Evolutionary conservation across 2,797 vertebrate species (phyloP), one percentile per base, ranked within the genome.

Genomic region (Rhinichthys osculus): DNA sequence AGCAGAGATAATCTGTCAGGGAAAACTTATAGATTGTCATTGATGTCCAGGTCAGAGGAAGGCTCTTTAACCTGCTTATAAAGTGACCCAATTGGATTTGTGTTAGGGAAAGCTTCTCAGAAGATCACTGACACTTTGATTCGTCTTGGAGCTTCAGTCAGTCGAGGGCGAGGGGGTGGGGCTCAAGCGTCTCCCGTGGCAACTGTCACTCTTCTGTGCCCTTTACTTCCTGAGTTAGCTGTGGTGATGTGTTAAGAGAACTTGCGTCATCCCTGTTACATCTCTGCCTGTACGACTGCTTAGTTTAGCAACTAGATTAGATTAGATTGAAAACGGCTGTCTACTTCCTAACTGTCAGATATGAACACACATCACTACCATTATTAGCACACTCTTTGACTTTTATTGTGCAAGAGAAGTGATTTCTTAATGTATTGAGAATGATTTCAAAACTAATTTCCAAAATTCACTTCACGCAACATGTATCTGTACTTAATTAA

Each of bases 91-190:
- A 85, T 88, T 90, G 88, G 89, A 91, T 91, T 89, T 88, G 76
- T 40, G 27, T 79, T 78, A 82, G 77, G 74, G 77, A 90, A 91
- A 91, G 89, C 87, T 72, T 91, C 84, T 89, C 85, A 91, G 87
- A 57, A 88, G 89, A 91, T 91, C 91, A 90, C 83, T 87, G 87
- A 89, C 89, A 78, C 86, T 87, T 83, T 88, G 81, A 87, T 82
- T 85, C 67, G 73, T 76, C 74, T 74, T 40, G 44, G 79, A 69
- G 69, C 80, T 66, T 86, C 73, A 85, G 82, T 88, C 85, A 87
- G 82, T 81, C 38, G 62, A 87, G 44, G 79, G 80, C 73, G 77
- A 87, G 42, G 30, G 77, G 78, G 82, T 42, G 81, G 82, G 21
- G 47, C 69, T 81, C 35, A 54, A 64, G 70, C 50, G 4, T 73